phyloP scores from a whole-genome alignment of 64 coral and sea anemone species.

The Dendrophyllia cribrosa region DNA sequence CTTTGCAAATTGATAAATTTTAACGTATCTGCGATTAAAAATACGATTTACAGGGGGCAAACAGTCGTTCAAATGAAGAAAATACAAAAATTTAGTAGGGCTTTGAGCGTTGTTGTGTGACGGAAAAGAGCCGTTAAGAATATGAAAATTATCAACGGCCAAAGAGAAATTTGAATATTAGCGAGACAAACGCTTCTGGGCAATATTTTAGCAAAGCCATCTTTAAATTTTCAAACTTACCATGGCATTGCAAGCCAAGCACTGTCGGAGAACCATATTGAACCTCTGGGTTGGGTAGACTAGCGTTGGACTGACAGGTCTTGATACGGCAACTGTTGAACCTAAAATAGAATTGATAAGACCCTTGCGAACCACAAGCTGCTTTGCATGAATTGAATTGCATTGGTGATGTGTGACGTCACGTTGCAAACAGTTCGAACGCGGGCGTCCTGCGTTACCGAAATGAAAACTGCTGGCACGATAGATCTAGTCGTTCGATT shows the following conservation, averaged over 20 bases:
- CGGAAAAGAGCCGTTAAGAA: neutral
- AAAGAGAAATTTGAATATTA: conserved; percentile 36
- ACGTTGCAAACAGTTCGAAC: neutral
- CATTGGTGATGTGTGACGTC: conserved; percentile 44
- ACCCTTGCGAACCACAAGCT: conserved; percentile 37
- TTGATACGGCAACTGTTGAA: neutral
- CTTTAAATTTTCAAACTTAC: neutral
- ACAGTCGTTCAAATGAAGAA: neutral
- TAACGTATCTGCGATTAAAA: neutral
- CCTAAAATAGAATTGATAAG: conserved; percentile 8
- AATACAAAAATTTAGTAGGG: neutral
- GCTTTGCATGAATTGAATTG: neutral
- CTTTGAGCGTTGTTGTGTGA: neutral
- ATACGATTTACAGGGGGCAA: neutral
- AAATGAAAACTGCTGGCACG: neutral
- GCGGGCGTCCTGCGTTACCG: neutral
- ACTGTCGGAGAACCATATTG: conserved; percentile 46
- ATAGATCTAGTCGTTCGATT: neutral
- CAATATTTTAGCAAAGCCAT: neutral
- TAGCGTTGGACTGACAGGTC: neutral
- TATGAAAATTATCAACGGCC: neutral
- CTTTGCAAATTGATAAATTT: neutral
- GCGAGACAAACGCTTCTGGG: neutral
- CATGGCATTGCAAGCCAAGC: conserved; percentile 26
- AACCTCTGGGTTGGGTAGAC: neutral